A percentile compares a stretch with the other conserved stretches of the same genome.
phyloP scores from a whole-genome alignment of 2,797 vertebrate genomes.

The Dromococcyx pavoninus region DNA sequence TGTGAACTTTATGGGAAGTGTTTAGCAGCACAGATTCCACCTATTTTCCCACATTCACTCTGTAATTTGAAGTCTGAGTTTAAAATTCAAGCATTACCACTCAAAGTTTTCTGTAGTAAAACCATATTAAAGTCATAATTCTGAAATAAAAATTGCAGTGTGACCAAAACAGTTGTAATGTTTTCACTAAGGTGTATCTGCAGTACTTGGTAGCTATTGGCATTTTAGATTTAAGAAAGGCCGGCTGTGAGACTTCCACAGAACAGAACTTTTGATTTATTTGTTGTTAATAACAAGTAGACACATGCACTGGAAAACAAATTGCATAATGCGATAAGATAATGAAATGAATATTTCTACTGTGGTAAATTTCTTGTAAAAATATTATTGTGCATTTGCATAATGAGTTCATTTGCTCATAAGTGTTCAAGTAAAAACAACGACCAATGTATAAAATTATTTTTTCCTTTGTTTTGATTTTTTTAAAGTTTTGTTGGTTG shows the following conservation, averaged over 20 bases:
- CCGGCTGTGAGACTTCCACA: background rate
- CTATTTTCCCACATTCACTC: conserved; percentile 32
- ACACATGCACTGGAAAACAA: conserved; percentile 4
- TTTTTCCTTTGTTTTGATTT: background rate
- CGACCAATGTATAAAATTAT: background rate
- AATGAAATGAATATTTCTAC: background rate
- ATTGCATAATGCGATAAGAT: background rate
- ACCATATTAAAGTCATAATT: conserved; percentile 54
- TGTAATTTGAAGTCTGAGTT: background rate
- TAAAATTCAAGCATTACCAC: background rate
- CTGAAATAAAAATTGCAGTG: background rate
- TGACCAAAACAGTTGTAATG: conserved; percentile 13
- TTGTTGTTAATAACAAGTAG: conserved; percentile 7
- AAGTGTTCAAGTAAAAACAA: background rate
- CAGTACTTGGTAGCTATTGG: background rate
- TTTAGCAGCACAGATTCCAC: conserved; percentile 23
- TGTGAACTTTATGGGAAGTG: conserved; percentile 8
- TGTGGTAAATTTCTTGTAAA: background rate
- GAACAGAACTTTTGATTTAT: background rate
- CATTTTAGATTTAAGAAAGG: conserved; percentile 26
- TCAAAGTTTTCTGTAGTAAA: conserved; percentile 7
- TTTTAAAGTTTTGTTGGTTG: background rate
- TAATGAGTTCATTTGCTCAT: background rate
- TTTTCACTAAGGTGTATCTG: background rate
- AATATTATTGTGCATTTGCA: background rate